Base-by-base conservation (phyloP, 2,113 vertebrate genomes). In the Osmerus eperlanus region DNA sequence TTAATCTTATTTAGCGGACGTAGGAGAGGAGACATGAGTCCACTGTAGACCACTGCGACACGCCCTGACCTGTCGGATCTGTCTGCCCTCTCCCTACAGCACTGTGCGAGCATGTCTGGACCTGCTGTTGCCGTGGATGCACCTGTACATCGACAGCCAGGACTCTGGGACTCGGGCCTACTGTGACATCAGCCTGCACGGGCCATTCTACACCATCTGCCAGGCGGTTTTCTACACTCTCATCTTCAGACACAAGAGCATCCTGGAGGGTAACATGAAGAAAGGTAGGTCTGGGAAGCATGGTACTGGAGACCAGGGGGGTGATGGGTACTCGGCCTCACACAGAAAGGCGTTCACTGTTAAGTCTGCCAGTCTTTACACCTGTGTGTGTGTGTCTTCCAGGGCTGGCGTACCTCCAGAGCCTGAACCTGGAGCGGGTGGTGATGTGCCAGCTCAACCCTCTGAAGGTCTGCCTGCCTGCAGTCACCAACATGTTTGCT, bases 391-490 rank as follows among this genome's bases (percentile, higher is more conserved):
- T 63, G 58, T 47, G 67, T 76, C 14, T 75, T 2, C 63, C 65
- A 99, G 97, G 97, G 74, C 87, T 99, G 78, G 83, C 90, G 0
- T 99, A 97, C 62, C 91, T 99, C 63, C 96, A 98, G 80, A 91
- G 90, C 81, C 92, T 99, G 51, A 99, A 99, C 87, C 93, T 99
- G 79, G 96, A 99, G 77, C 94, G 95, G 15, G 90, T 99, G 13
- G 94, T 99, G 41, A 95, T 97, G 94, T 96, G 94, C 72, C 97
- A 96, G 79, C 90, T 98, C n/a, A 99, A 99, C 76, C 97, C 97
- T 0, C 90, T 99, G 73, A 98, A 97, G 88, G 94, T 98, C 25
- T 99, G 97, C 79, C 89, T 99, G 77, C 94, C 96, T 0, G 90
- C 94, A 0, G 92, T 99, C 55, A 94, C 95, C 73, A 95, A 88